Conservation (phyloP, 1,140 invertebrate species). For the Drosophila sproati region DNA sequence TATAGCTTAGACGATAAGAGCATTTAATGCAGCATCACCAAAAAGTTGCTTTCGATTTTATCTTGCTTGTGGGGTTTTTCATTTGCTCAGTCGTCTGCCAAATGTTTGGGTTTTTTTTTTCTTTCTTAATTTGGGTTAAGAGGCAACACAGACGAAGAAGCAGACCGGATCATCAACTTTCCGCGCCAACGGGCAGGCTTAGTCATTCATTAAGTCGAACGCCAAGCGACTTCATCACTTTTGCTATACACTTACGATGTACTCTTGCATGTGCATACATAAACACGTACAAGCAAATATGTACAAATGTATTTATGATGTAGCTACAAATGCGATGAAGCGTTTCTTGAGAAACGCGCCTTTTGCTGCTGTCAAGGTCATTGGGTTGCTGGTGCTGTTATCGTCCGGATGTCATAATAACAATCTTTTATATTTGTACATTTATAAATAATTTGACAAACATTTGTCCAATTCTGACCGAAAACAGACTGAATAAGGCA, state of each 20-base stretch:
- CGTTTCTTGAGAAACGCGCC: conserved; percentile 26
- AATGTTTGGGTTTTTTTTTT: not conserved
- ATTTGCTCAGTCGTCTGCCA: conserved; percentile 19
- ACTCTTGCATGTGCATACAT: conserved; percentile 1
- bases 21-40: not conserved
- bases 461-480: not conserved
- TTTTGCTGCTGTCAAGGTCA: conserved; percentile 37
- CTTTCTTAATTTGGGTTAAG: conserved; percentile 60
- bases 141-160: conserved; percentile 34
- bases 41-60: not conserved
- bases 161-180: conserved; percentile 29
- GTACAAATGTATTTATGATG: not conserved
- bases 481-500: too few relatives aligned
- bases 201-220: conserved; percentile 36
- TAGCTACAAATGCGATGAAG: conserved; percentile 24
- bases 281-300: not conserved
- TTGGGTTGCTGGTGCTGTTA: conserved; percentile 23
- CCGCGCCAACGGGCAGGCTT: conserved; percentile 37
- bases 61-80: conserved; percentile 34
- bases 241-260: not conserved
- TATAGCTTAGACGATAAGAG: not conserved
- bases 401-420: conserved; percentile 32
- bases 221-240: not conserved
- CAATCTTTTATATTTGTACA: conserved; percentile 2
- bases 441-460: not conserved